Percentiles rank a stretch among this genome's conserved stretches.
These are phyloP conservation scores for Eulemur mongoz DNA, from an alignment of 2,797 vertebrate genomes.

Conservation along the genomic window DNA sequence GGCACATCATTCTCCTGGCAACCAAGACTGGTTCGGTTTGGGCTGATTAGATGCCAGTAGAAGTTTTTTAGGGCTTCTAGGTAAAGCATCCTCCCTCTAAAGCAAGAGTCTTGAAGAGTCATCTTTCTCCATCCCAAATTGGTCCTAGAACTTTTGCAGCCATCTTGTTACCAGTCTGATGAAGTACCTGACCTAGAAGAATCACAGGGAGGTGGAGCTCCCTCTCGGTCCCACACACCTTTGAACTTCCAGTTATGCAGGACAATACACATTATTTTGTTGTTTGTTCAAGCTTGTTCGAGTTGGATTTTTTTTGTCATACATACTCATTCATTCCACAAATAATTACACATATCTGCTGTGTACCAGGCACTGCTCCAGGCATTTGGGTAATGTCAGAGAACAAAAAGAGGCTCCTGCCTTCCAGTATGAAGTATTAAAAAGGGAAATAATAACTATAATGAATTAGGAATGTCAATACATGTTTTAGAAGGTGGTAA, in stretches of 20 bases:
- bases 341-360: neutral
- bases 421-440: neutral
- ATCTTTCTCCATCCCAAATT: neutral
- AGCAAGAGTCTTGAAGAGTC: neutral
- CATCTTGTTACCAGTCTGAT: neutral
- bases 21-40: neutral
- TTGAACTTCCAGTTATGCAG: neutral
- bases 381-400: neutral
- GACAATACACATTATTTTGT: neutral
- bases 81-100: neutral
- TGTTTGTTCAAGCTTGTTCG: neutral
- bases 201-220: neutral
- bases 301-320: neutral
- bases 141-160: neutral
- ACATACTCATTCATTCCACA: neutral
- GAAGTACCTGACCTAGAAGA: neutral
- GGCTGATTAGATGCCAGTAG: neutral
- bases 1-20: neutral
- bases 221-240: neutral
- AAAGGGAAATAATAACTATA: neutral
- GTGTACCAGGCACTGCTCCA: neutral
- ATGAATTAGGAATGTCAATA: neutral
- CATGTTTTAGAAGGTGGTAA: neutral
- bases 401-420: neutral
- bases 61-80: neutral